Conservation (phyloP, 2,888 invertebrate genomes). For the Amphipoea oculea region DNA sequence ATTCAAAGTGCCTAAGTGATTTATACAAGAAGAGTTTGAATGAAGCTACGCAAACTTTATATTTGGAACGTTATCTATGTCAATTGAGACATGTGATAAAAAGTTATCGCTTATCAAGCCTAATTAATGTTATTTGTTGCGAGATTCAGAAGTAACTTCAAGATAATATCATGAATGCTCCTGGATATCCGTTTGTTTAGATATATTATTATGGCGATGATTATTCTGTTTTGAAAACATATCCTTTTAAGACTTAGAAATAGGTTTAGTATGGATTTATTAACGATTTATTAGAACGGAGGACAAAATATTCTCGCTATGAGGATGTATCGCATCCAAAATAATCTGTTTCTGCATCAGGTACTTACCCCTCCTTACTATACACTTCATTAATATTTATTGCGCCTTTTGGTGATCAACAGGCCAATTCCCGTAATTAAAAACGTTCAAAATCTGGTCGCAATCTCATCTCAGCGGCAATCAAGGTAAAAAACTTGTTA, state of each 20-base stretch:
- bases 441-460: too few species aligned
- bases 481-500: too few species aligned
- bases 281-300: background rate
- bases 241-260: background rate
- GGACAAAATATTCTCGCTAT: too few species aligned
- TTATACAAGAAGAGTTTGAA: background rate
- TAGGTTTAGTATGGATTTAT: background rate
- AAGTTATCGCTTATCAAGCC: constrained; percentile 12
- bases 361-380: background rate
- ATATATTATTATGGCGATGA: background rate
- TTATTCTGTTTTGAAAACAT: background rate
- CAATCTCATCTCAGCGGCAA: too few species aligned
- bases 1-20: background rate
- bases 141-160: constrained; percentile 8
- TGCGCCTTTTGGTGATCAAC: too few species aligned
- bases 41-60: background rate
- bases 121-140: constrained; percentile 7
- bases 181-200: background rate
- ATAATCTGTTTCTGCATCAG: background rate
- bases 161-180: constrained; percentile 6
- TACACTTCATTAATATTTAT: background rate
- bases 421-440: too few species aligned
- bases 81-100: constrained; percentile 22
- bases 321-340: background rate
- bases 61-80: constrained; percentile 7